Evolutionary conservation across 2,888 invertebrate species (phyloP), one percentile per base, ranked within the genome.

Genomic region (Diarsia dahlii): DNA sequence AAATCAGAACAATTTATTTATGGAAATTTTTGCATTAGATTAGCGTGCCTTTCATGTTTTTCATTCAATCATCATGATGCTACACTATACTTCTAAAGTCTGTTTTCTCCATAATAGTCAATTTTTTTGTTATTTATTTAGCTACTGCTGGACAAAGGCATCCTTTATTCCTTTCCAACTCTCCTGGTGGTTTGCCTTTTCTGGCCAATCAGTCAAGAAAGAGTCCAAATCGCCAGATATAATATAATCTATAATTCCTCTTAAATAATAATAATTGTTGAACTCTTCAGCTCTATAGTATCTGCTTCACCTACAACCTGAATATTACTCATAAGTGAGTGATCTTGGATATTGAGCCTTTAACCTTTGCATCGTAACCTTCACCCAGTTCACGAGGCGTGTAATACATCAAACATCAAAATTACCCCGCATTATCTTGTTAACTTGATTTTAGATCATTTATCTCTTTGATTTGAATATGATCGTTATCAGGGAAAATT

Each of bases 381-480:
- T 89, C 88, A 81, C 89, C 89, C 76, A 89, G 80, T 84, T 89
- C 77, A 74, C 74, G 73, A 83, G 68, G 71, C 77, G 79, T 78
- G 80, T 81, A 80, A 87, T 87, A 82, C 82, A 89, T 84, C 87
- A 88, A 81, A 80, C 84, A 84, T 84, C 84, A 78, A 89, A 89
- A 89, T 89, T 89, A 87, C 87, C 80, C 81, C 58, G 78, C 69
- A 89, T 88, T 89, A 87, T 87, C 84, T 87, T 86, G 86, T 89
- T 87, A 85, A 73, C 82, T 63, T 81, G 79, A 78, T 78, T 84
- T 85, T 60, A 71, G 78, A 84, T 85, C 85, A 82, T 84, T 88
- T 87, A 85, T 83, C 83, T 84, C 50, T 72, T 69, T 76, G 78
- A 84, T 88, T 84, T 86, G 80, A 81, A 80, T 86, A 82, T 79